Evolutionary conservation across 1,140 invertebrate species (phyloP), one percentile per base, ranked within the genome.

Genomic region (Hirudo medicinalis): DNA sequence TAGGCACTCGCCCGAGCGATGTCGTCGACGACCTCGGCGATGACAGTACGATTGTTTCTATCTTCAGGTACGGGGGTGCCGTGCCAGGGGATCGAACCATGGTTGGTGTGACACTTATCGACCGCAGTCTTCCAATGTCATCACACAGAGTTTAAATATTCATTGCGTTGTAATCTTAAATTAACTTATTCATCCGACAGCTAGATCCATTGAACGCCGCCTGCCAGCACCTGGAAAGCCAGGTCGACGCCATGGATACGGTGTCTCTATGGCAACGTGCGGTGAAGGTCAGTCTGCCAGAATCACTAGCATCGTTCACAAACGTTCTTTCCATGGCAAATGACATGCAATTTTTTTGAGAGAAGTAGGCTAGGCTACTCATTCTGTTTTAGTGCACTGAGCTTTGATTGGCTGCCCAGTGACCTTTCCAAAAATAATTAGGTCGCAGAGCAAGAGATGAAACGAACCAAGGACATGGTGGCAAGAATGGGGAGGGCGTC

Each of bases 1-100:
- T n/a, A n/a, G n/a, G n/a, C n/a, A n/a, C n/a, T n/a, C n/a, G n/a
- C n/a, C n/a, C n/a, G n/a, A n/a, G n/a, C n/a, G n/a, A n/a, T n/a
- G n/a, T n/a, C n/a, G n/a, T n/a, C n/a, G n/a, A n/a, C n/a, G n/a
- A n/a, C n/a, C n/a, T n/a, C n/a, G n/a, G n/a, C n/a, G n/a, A n/a
- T n/a, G n/a, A n/a, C n/a, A n/a, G n/a, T n/a, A n/a, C n/a, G n/a
- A n/a, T n/a, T n/a, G n/a, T n/a, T n/a, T n/a, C n/a, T 63, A 63
- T 25, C 17, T 63, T 22, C 57, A 63, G 57, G 19, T 63, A 63
- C 15, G 88, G 89, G 20, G 86, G 87, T 73, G 89, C 89, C 0
- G 83, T 85, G 74, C 82, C 86, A 15, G 89, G 90, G 1, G 88
- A 91, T 77, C 84, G 90, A 76, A 90, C 90, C 53, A 88, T 91